Evolutionary conservation across 2,888 invertebrate genomes (phyloP), one percentile per base, ranked within the genome.

Genomic region (Pachycephus smyrnensis): DNA sequence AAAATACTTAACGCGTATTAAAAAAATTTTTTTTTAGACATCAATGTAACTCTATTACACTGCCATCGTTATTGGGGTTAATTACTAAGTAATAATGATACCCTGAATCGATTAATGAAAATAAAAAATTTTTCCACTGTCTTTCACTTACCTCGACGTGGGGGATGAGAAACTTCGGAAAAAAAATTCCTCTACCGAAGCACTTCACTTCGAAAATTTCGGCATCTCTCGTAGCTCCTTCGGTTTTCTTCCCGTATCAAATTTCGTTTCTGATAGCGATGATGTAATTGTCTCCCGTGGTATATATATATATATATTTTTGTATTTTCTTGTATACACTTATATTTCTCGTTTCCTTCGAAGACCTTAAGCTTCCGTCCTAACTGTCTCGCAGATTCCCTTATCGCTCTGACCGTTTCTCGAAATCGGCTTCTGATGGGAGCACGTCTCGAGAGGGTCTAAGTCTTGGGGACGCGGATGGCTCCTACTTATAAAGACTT

Each of bases 401-500:
- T 55, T 55, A 9, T 55, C 9, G 31, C 31, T 32, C 71, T 33
- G n/a, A 33, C 71, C 6, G 15, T 82, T 84, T 83, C 79, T 82
- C 80, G 79, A 88, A 89, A 90, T 89, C 87, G 86, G 85, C 89
- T 84, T 88, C 88, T 85, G 88, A 88, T 88, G 89, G 88, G 88
- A 87, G 85, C 89, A 87, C 89, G 90, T 90, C 89, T 87, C 90
- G 87, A 89, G 90, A 91, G 90, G 91, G 91, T 91, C 90, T 91
- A 91, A 91, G 90, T 91, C 90, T 90, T 89, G 89, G 88, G 89
- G 90, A 90, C 90, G 88, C 87, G 89, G 90, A 91, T 91, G 89
- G 89, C 91, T 91, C 90, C 90, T 90, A 91, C 91, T 91, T 91
- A 91, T 91, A 91, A 90, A 91, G 91, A 91, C 89, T 89, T 90